Base-by-base conservation (phyloP, 1,140 invertebrate species). In the Zaprionus gabonicus region DNA sequence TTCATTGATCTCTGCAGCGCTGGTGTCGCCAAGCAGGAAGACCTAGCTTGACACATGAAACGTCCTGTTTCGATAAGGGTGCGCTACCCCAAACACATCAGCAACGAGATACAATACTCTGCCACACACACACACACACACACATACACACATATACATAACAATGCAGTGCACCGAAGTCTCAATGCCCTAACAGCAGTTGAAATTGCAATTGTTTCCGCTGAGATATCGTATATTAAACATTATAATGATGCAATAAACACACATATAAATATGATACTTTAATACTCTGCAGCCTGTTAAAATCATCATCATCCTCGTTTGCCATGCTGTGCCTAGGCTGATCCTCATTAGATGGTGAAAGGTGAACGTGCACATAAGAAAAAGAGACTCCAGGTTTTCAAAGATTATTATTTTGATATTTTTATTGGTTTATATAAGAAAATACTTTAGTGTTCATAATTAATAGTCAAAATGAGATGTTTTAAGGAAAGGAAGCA, bases 1-100 rank as follows among this genome's bases (percentile, higher is more conserved):
- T 53, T 56, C 55, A 66, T 57, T 15, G 51, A 56, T 49, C 60
- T 49, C 60, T 25, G 17, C 49, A 78, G 75, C 65, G 41, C 36
- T 64, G 49, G 76, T 86, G 82, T 79, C 60, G 69, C 59, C 78
- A 67, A 55, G 65, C 83, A 86, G 80, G 80, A 87, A 87, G 77
- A 60, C 62, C 69, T 25, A 76, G 67, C 80, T 82, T 86, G 83
- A 87, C 80, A 86, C 80, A 87, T 78, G 71, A 86, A 86, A 82
- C 82, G 66, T 86, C 79, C 82, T 86, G 76, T 77, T 46, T 57
- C 44, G 38, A 38, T 62, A 59, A 75, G 49, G 64, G 28, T 46
- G 53, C 53, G 53, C 53, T 27, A 27, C 53, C 53, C 53, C 23
- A 28, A 23, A 23, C 23, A 23, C 3, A 31, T 9, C 9, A 34